Percentiles rank a stretch among this genome's conserved stretches.
These are phyloP conservation scores for Charadrius vociferus DNA, from an alignment of 2,113 vertebrate genomes.

Conservation along the genomic window DNA sequence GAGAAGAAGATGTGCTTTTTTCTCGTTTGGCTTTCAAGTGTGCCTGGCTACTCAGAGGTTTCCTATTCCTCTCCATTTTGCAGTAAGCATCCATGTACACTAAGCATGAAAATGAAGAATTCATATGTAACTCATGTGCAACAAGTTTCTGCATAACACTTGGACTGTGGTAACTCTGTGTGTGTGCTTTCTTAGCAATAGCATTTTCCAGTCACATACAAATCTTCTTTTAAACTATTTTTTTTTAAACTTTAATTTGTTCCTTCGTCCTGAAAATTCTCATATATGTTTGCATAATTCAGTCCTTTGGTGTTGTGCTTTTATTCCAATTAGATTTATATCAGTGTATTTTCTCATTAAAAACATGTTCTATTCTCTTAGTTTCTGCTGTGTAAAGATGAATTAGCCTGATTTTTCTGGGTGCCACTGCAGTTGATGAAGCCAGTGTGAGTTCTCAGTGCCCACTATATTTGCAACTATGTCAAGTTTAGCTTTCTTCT, in stretches of 20 bases:
- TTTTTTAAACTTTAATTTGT: background rate
- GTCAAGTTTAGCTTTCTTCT: background rate
- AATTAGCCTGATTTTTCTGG: background rate
- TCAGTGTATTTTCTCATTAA: background rate
- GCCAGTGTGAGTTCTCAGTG: background rate
- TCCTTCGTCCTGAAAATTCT: background rate
- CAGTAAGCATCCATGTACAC: background rate
- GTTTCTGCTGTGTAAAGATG: background rate
- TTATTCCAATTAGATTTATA: background rate
- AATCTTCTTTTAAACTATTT: background rate
- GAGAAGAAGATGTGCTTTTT: background rate
- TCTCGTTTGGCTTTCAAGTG: background rate
- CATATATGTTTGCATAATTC: background rate
- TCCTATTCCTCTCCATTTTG: background rate
- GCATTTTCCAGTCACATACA: background rate
- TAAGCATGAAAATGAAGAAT: background rate
- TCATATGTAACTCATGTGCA: rapidly evolving
- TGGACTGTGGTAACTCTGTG: background rate
- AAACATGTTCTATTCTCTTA: background rate
- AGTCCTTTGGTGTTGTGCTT: background rate
- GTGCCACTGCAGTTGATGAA: background rate
- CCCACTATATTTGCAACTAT: background rate
- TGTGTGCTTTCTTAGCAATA: background rate
- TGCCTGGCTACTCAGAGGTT: background rate
- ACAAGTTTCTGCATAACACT: background rate